These are phyloP conservation scores for Pithys albifrons DNA, from an alignment of 2,113 vertebrate genomes.

Conservation along the genomic window DNA sequence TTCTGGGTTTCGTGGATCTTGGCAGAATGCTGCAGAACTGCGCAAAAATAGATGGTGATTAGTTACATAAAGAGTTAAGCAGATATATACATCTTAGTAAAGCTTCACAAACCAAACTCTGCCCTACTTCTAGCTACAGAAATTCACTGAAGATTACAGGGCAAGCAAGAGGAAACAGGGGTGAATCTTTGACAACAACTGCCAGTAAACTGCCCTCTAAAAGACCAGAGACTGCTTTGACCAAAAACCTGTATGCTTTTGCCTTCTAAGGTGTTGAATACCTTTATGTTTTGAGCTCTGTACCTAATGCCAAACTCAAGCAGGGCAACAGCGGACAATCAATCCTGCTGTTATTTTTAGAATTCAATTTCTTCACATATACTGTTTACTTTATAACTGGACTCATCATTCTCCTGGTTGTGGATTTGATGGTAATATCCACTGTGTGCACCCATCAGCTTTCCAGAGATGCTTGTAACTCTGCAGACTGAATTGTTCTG, in stretches of 20 bases:
- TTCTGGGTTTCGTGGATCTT: neutral
- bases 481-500: neutral
- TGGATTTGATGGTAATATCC: neutral
- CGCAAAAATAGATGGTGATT: neutral
- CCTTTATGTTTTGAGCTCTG: neutral
- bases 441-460: neutral
- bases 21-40: neutral
- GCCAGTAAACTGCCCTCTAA: fast-evolving
- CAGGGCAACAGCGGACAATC: neutral
- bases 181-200: fast-evolving
- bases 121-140: neutral
- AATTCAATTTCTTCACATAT: neutral
- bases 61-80: neutral
- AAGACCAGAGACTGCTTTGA: neutral
- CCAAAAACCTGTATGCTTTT: fast-evolving
- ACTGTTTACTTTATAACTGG: neutral
- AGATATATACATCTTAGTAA: neutral
- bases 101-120: neutral
- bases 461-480: neutral
- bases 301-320: neutral
- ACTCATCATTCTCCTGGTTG: neutral
- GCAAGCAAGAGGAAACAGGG: neutral
- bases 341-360: neutral
- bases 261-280: neutral
- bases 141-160: neutral